A percentile compares a stretch with the other conserved stretches of the same genome.
phyloP scores from a whole-genome alignment of 1,140 invertebrate genomes.

The Philaenus spumarius region DNA sequence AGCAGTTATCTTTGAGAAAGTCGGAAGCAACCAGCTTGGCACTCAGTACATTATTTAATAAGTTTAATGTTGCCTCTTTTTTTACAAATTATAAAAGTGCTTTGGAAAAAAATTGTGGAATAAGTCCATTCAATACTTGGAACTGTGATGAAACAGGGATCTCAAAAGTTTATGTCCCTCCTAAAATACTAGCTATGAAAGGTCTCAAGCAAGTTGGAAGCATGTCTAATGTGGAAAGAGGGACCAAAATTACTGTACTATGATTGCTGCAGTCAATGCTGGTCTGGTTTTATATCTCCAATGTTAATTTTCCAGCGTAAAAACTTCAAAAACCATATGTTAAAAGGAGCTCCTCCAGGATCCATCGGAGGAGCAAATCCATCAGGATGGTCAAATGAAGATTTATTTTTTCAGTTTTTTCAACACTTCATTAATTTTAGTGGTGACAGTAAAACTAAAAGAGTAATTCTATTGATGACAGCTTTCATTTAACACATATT shows the following conservation, averaged over 20 bases:
- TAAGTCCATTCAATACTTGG: slow-evolving; percentile 27
- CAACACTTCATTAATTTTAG: slow-evolving; percentile 14
- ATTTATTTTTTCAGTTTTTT: slow-evolving; percentile 23
- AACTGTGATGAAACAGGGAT: slow-evolving; percentile 39
- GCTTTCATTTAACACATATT: no score
- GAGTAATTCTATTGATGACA: no score
- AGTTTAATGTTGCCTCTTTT: slow-evolving; percentile 26
- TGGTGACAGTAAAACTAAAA: no score
- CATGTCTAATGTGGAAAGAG: slow-evolving; percentile 9
- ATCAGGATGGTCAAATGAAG: slow-evolving; percentile 38
- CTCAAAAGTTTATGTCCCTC: slow-evolving; percentile 34
- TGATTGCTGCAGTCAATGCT: slow-evolving; percentile 13
- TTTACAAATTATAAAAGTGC: slow-evolving; percentile 27
- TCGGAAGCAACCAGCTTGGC: slow-evolving; percentile 31
- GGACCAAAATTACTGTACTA: background rate
- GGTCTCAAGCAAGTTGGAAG: slow-evolving; percentile 26
- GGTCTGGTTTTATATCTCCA: slow-evolving; percentile 35
- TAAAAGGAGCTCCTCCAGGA: slow-evolving; percentile 28
- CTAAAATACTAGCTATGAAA: slow-evolving; percentile 30
- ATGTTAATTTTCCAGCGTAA: slow-evolving; percentile 40
- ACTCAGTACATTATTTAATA: slow-evolving; percentile 33
- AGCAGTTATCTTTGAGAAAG: slow-evolving; percentile 17
- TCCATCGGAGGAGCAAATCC: slow-evolving; percentile 32
- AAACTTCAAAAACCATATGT: slow-evolving; percentile 16
- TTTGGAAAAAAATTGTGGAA: slow-evolving; percentile 26